These are phyloP conservation scores for Cryptotis parvus DNA, from an alignment of 2,113 vertebrate species.

Conservation along the genomic window DNA sequence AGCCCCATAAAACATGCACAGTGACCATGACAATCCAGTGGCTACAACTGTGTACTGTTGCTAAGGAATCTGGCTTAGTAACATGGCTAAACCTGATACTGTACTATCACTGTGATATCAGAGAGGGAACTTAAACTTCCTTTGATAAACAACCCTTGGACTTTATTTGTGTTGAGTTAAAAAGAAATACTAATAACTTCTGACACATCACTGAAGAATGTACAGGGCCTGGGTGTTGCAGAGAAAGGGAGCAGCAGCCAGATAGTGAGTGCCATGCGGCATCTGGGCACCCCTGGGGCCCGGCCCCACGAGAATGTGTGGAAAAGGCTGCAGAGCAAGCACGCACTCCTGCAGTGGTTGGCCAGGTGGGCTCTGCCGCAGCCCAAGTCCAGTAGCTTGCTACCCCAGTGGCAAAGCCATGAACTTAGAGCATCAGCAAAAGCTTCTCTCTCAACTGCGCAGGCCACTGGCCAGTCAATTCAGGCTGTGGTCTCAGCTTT, in stretches of 20 bases:
- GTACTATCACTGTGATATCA: conserved; percentile 56
- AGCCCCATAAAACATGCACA: conserved; percentile 40
- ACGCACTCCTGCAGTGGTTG: too few relatives aligned
- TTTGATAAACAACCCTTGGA: conserved; percentile 70
- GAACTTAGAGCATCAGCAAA: background rate
- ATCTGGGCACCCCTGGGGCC: background rate
- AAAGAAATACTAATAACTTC: conserved; percentile 50
- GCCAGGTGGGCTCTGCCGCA: background rate
- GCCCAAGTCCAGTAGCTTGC: background rate
- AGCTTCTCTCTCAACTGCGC: background rate
- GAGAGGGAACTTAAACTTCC: conserved; percentile 64
- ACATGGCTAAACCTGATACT: conserved; percentile 11
- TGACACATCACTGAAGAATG: conserved; percentile 75
- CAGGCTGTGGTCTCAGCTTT: conserved; percentile 12
- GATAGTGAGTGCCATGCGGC: background rate
- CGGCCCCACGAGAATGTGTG: background rate
- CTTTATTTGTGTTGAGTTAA: conserved; percentile 55
- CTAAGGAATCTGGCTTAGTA: conserved; percentile 67
- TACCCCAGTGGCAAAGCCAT: background rate
- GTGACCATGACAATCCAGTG: background rate
- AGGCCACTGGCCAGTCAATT: background rate
- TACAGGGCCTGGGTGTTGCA: background rate
- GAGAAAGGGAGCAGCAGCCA: background rate
- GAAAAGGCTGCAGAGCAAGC: background rate
- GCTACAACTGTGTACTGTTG: conserved; percentile 47